Conservation (phyloP, 2,888 invertebrate species). For the Cheiracanthium punctorium region DNA sequence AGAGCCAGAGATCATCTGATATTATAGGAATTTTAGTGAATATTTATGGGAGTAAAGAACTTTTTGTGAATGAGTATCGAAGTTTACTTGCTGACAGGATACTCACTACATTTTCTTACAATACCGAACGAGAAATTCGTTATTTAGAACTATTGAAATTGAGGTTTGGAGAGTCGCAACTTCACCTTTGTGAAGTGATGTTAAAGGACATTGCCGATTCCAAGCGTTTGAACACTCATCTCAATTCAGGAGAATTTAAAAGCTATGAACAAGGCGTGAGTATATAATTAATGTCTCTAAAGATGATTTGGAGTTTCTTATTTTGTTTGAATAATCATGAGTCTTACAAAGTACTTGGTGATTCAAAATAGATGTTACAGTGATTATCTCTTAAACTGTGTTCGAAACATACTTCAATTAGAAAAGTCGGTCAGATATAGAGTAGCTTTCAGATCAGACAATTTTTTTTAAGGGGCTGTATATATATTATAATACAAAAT, state of each 20-base stretch:
- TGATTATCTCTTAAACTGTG: no score
- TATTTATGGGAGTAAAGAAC: slow-evolving; percentile 97
- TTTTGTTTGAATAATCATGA: no score
- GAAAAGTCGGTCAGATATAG: no score
- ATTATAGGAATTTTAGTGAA: slow-evolving; percentile 98
- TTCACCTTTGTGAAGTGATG: slow-evolving; percentile 99
- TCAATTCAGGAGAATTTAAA: slow-evolving; percentile 74
- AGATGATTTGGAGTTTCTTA: no score
- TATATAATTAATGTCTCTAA: background rate
- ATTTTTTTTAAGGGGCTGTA: no score
- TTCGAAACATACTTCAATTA: no score
- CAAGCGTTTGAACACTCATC: slow-evolving; percentile 87
- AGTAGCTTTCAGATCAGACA: no score
- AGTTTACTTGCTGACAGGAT: slow-evolving; percentile 93
- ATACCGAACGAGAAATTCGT: slow-evolving; percentile 91
- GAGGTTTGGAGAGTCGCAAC: slow-evolving; percentile 94
- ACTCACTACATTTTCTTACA: slow-evolving; percentile 87
- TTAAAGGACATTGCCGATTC: slow-evolving; percentile 97
- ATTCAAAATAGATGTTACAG: no score
- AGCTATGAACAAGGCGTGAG: slow-evolving; percentile 59
- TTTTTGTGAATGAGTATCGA: slow-evolving; percentile 98
- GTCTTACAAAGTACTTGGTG: no score
- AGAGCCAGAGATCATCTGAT: slow-evolving; percentile 81
- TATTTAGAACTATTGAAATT: slow-evolving; percentile 95
- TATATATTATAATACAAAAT: no score